Base-by-base conservation (phyloP, 2,797 vertebrate genomes). In the Apogon hyalosoma region DNA sequence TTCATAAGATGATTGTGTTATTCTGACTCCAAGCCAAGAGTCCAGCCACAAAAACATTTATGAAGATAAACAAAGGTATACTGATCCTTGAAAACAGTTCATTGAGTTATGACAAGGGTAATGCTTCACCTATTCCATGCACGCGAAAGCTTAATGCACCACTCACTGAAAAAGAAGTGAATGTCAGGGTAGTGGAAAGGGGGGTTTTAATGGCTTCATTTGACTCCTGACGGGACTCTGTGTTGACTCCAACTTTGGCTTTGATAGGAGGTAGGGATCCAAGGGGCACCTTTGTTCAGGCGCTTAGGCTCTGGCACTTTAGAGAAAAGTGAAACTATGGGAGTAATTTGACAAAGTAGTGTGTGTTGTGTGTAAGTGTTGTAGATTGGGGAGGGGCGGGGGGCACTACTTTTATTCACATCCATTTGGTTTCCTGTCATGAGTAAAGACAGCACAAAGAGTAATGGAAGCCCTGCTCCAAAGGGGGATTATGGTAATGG, bases 181-280 rank as follows among this genome's bases (percentile, higher is more conserved):
- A 71, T 55, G 69, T 75, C 62, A 53, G 59, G 56, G 75, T 50
- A 51, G 11, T 40, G 72, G 69, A 65, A 75, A 80, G 66, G 12
- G 45, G 73, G 66, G 78, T 83, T 84, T 82, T 75, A 90, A 92
- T 81, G 88, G 82, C 87, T 92, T 91, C 69, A 87, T 92, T 87
- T 83, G 85, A 87, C 86, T 90, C 75, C 49, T 81, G 89, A 92
- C 80, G 88, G 76, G 76, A 88, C 56, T 79, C 82, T 87, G 86
- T 76, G 78, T 63, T 21, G 62, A 86, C 79, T 91, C 87, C 84
- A 88, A 77, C 33, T 80, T 80, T 56, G 63, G 73, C 79, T 88
- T 84, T 88, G 80, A 91, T 83, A 84, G 74, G 84, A 65, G 69
- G 74, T 68, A 11, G 63, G 70, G 58, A 76, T 82, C 73, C 70